These are phyloP conservation scores for Drosophila ercepeae DNA, from an alignment of 1,140 invertebrate species.

Conservation along the genomic window DNA sequence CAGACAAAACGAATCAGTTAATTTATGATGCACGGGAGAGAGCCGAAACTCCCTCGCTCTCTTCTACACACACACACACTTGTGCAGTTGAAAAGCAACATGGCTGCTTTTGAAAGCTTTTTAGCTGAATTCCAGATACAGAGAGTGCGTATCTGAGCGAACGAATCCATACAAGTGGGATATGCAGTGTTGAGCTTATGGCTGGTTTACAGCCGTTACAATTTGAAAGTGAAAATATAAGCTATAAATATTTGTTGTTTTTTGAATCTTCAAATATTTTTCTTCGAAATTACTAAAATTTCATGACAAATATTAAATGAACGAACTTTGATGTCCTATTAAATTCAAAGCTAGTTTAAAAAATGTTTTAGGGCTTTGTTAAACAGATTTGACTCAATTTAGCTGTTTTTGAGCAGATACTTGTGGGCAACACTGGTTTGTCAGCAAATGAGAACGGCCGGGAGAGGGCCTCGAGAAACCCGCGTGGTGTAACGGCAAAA, in stretches of 20 bases:
- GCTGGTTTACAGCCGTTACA: not conserved
- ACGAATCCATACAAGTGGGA: conserved; percentile 45
- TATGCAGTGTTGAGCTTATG: not conserved
- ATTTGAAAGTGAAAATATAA: not conserved
- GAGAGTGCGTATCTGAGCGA: conserved; percentile 15
- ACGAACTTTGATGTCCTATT: too few relatives aligned
- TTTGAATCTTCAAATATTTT: too few relatives aligned
- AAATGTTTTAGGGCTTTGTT: too few relatives aligned
- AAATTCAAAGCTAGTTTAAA: too few relatives aligned
- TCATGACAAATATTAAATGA: too few relatives aligned
- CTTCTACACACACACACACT: conserved; percentile 9
- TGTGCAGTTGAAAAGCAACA: conserved; percentile 59
- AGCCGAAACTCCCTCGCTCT: conserved; percentile 36
- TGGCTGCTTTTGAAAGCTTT: conserved; percentile 79
- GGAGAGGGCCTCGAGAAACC: not conserved
- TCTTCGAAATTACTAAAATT: too few relatives aligned
- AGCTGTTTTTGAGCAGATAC: not conserved
- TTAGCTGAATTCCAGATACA: conserved; percentile 65
- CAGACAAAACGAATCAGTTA: conserved; percentile 52
- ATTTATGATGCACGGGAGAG: conserved; percentile 39
- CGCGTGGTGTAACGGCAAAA: conserved; percentile 65
- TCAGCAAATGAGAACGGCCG: conserved; percentile 31
- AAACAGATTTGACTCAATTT: too few relatives aligned
- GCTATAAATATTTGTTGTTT: too few relatives aligned
- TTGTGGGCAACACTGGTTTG: conserved; percentile 16